Evolutionary conservation across 2,113 vertebrate genomes (phyloP).

Genomic region (Oncorhynchus mykiss): DNA sequence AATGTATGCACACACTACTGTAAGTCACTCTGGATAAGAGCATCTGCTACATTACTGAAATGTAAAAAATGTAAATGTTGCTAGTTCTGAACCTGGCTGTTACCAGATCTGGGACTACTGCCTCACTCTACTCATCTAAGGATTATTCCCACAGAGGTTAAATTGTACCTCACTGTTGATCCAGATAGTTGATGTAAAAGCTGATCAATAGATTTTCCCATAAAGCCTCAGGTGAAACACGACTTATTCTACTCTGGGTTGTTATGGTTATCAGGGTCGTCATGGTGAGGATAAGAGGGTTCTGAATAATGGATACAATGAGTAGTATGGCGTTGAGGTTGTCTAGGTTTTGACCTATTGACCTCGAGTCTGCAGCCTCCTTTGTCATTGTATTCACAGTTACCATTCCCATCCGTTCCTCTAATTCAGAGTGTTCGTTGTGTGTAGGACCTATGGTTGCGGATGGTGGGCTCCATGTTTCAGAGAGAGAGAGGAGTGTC

Average conservation of each 20-base stretch:
- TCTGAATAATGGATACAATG: background rate
- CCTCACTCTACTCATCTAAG: background rate
- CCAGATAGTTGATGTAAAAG: no score
- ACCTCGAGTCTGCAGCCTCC: background rate
- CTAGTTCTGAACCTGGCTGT: no score
- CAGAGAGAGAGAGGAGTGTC: background rate
- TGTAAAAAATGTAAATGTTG: no score
- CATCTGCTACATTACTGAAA: no score
- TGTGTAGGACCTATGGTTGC: no score
- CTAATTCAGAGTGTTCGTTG: no score
- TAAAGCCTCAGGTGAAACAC: slow-evolving; percentile 34
- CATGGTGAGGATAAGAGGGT: background rate
- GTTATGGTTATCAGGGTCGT: background rate
- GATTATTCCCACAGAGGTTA: background rate
- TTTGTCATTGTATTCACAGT: background rate
- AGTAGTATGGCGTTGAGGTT: background rate
- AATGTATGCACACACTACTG: no score
- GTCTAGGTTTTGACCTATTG: background rate
- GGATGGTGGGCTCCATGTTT: no score
- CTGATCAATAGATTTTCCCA: slow-evolving; percentile 42
- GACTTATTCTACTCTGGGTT: background rate
- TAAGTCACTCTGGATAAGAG: no score
- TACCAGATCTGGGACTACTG: no score
- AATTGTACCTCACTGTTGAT: no score
- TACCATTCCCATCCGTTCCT: slow-evolving; percentile 2